Evolutionary conservation across 2,113 vertebrate genomes (phyloP), one percentile per base, ranked within the genome.

Genomic region (Cyanistes caeruleus): DNA sequence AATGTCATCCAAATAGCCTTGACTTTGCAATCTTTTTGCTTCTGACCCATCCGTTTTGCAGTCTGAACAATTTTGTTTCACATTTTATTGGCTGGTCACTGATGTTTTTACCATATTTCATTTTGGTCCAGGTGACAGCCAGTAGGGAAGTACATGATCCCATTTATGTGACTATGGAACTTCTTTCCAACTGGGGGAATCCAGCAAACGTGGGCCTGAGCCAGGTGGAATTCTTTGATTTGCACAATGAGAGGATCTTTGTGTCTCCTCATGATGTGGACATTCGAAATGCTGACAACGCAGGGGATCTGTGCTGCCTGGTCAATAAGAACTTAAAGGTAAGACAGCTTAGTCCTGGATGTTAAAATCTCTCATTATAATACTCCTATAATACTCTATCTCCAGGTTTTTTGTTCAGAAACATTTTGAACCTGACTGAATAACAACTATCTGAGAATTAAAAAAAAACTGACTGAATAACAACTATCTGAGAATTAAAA

Each of bases 111-210:
- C 37, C 5, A 1, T 48, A 13, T 94, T 91, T 76, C 15, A 11
- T 92, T 91, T 87, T 58, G 95, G 56, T 93, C 43, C 62, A 94
- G 64, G 8, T 39, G 60, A 65, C 53, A 58, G 8, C 13, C 12
- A 73, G 25, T 24, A 2, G 92, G 19, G 93, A 97, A 8, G 98
- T 98, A 62, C 96, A 84, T 20, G 98, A 99, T 33, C 97, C 98
- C 15, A 58, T 99, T 76, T 99, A 98, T 21, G 98, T 99, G 67
- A 99, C 99, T 31, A 98, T 99, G 98, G 99, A 99, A 92, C 98
- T 99, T 95, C 96, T 99, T 92, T 99, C 99, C 43, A 99, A 99
- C 98, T 99, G 99, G 99, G 99, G 99, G 53, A 96, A 97, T 62
- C 33, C 79, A 2, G 41, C 87, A 14, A 96, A 97, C 1, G 99